These are phyloP conservation scores for Phaonia tiefii DNA, from an alignment of 2,888 invertebrate genomes.

Conservation along the genomic window DNA sequence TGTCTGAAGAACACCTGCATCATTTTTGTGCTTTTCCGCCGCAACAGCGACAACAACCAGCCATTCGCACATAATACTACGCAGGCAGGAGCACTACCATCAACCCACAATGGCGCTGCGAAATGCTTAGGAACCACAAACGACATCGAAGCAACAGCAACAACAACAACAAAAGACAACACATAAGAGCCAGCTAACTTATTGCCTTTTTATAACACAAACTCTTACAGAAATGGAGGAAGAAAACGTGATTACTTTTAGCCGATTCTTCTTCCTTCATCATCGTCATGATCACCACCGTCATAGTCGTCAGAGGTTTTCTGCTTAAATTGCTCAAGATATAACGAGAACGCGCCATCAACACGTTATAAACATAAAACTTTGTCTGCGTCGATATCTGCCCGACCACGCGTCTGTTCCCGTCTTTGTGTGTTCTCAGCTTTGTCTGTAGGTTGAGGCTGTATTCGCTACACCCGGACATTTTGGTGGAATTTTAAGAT, in stretches of 20 bases:
- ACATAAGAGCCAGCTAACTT: slow-evolving; percentile 42
- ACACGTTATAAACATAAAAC: slow-evolving; percentile 61
- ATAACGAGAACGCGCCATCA: slow-evolving; percentile 62
- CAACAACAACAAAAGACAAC: slow-evolving; percentile 20
- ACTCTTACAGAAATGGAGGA: slow-evolving; percentile 31
- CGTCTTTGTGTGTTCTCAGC: not conserved
- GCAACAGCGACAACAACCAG: not conserved
- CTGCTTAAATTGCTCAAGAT: slow-evolving; percentile 50
- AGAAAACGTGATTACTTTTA: slow-evolving; percentile 58
- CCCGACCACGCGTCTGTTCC: not conserved
- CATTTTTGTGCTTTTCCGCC: slow-evolving; percentile 58
- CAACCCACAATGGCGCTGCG: slow-evolving; percentile 65
- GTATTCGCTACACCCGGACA: not conserved
- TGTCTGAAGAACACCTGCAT: slow-evolving; percentile 76
- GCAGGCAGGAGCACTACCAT: slow-evolving; percentile 35
- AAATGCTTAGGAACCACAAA: slow-evolving; percentile 25
- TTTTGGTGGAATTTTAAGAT: not conserved
- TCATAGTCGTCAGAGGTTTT: slow-evolving; percentile 37
- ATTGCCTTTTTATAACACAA: slow-evolving; percentile 7
- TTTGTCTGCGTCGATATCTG: slow-evolving; percentile 35
- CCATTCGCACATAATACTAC: not conserved
- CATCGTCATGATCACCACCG: not conserved
- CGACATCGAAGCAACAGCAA: slow-evolving; percentile 39
- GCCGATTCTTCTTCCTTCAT: slow-evolving; percentile 47
- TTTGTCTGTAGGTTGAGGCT: not conserved